These are phyloP conservation scores for Philopotamus ludificatus DNA, from an alignment of 1,140 invertebrate species.

Conservation along the genomic window DNA sequence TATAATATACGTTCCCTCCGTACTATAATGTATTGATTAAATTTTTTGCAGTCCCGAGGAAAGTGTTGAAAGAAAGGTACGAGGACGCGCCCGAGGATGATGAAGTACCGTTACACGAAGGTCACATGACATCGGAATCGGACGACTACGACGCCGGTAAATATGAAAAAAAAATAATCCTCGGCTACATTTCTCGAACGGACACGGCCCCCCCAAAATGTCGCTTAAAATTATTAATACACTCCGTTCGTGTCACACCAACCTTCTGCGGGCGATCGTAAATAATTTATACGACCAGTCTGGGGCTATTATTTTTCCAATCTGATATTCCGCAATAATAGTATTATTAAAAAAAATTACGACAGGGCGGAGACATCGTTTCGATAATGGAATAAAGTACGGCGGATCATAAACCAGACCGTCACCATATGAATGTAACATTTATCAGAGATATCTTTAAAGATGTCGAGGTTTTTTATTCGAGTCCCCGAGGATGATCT, in stretches of 20 bases:
- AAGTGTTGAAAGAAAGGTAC: slow-evolving; percentile 77
- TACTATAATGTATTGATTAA: not conserved
- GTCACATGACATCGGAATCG: slow-evolving; percentile 51
- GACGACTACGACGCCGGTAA: slow-evolving; percentile 54
- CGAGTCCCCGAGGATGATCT: too few species aligned
- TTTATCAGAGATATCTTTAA: too few species aligned
- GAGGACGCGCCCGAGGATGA: slow-evolving; percentile 72
- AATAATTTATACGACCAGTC: slow-evolving; percentile 25
- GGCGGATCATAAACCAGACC: too few species aligned
- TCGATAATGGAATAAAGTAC: not conserved
- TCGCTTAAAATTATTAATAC: slow-evolving; percentile 13
- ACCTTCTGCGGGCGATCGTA: slow-evolving; percentile 8
- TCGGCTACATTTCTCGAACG: slow-evolving; percentile 3
- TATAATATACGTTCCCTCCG: not conserved
- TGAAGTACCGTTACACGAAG: slow-evolving; percentile 53
- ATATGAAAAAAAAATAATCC: not conserved
- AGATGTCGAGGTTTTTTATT: too few species aligned
- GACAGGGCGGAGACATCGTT: not conserved
- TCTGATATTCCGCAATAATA: not conserved
- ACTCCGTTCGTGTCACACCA: slow-evolving; percentile 7
- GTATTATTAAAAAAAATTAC: not conserved
- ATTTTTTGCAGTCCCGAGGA: slow-evolving; percentile 76
- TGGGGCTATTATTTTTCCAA: slow-evolving; percentile 22
- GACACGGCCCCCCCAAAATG: too few species aligned
- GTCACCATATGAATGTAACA: too few species aligned